A percentile compares a stretch with the other conserved stretches of the same genome.
phyloP scores from a whole-genome alignment of 2,888 invertebrate species.

The Macrosiphum euphorbiae region DNA sequence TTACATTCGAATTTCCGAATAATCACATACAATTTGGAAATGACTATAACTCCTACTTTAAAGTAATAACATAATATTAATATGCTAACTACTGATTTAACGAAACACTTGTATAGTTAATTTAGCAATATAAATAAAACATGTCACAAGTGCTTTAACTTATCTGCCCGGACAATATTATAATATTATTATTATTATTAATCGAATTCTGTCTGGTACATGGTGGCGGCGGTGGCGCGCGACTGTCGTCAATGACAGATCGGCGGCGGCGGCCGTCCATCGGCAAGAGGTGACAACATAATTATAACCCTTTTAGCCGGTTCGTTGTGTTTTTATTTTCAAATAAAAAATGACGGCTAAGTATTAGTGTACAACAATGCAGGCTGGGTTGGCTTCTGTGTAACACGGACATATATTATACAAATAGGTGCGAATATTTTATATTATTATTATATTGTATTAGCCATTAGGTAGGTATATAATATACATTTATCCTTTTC shows the following conservation, averaged over 20 bases:
- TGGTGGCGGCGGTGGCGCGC: neutral
- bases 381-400: neutral
- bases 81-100: neutral
- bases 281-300: conserved; percentile 40
- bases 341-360: conserved; percentile 31
- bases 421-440: neutral
- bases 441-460: neutral
- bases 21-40: neutral
- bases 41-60: too few relatives aligned
- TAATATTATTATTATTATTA: conserved; percentile 4
- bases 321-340: conserved; percentile 1
- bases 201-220: neutral
- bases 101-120: neutral
- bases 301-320: conserved; percentile 32
- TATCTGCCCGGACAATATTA: neutral
- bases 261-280: neutral
- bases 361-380: conserved; percentile 11
- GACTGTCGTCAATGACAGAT: neutral
- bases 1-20: neutral
- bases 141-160: neutral
- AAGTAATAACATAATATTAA: neutral
- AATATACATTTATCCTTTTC: neutral
- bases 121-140: neutral
- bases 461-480: too few relatives aligned
- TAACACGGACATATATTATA: neutral